Evolutionary conservation across 92 coral and sea anemone genomes (phyloP).

Genomic region (Palythoa grandis): DNA sequence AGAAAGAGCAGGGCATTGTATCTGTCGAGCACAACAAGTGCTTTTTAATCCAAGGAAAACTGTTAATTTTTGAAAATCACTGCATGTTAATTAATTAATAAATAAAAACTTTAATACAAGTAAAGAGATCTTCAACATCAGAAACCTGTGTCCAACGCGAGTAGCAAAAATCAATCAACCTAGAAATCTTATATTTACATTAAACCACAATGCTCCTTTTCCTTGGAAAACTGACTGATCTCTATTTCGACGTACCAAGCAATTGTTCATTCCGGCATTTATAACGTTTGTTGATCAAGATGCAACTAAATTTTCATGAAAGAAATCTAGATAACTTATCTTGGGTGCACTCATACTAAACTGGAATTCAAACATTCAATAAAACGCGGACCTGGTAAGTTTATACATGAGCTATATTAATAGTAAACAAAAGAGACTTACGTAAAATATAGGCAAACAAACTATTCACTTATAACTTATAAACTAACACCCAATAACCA

Average conservation of each 20-base stretch:
- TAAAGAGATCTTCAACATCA: too few species aligned
- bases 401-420: background rate
- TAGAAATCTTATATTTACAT: too few species aligned
- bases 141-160: too few species aligned
- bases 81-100: too few species aligned
- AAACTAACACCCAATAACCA: conserved; percentile 19
- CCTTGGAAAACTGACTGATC: too few species aligned
- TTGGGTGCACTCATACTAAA: background rate
- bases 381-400: background rate
- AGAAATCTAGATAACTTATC: background rate
- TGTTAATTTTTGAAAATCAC: too few species aligned
- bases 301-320: background rate
- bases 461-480: background rate
- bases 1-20: background rate
- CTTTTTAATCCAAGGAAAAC: background rate
- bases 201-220: too few species aligned
- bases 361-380: conserved; percentile 4
- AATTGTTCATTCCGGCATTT: too few species aligned
- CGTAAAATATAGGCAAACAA: background rate
- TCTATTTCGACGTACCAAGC: too few species aligned
- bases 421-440: background rate
- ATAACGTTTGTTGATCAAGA: too few species aligned
- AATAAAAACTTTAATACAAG: too few species aligned
- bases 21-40: background rate
- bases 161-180: too few species aligned